A percentile compares a stretch with the other conserved stretches of the same genome.
Evolutionary conservation across 2,888 invertebrate species (phyloP).

Genomic region (Agrypnus murinus): DNA sequence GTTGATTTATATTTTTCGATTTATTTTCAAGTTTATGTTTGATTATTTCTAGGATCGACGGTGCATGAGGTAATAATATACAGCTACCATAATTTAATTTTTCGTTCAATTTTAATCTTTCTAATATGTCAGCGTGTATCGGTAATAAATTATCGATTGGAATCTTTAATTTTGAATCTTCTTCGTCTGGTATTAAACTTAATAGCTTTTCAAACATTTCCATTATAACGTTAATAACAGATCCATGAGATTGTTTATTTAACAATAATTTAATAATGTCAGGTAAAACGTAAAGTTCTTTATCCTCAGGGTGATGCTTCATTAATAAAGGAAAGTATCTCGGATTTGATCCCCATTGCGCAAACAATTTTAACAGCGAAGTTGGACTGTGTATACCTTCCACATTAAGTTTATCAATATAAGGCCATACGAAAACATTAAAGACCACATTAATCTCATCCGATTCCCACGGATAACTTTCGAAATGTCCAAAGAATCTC

Average conservation of each 20-base stretch:
- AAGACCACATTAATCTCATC: conserved; percentile 85
- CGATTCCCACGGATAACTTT: conserved; percentile 82
- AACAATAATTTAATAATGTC: conserved; percentile 82
- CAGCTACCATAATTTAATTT: conserved; percentile 82
- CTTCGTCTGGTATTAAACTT: conserved; percentile 77
- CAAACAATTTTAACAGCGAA: conserved; percentile 84
- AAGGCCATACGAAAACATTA: conserved; percentile 87
- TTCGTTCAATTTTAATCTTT: conserved; percentile 64
- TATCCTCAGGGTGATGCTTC: conserved; percentile 73
- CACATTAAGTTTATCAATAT: conserved; percentile 81
- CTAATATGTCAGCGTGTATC: conserved; percentile 62
- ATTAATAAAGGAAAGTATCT: conserved; percentile 83
- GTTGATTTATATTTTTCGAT: conserved; percentile 76
- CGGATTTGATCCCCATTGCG: conserved; percentile 87
- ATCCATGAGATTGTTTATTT: conserved; percentile 78
- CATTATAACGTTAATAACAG: conserved; percentile 81
- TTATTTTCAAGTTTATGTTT: conserved; percentile 78
- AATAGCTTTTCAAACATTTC: conserved; percentile 85
- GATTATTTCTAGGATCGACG: conserved; percentile 81
- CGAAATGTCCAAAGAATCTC: conserved; percentile 87
- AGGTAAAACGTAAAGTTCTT: conserved; percentile 76
- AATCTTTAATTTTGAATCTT: conserved; percentile 70
- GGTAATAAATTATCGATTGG: conserved; percentile 69
- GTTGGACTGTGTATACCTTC: conserved; percentile 92
- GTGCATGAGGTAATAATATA: conserved; percentile 83